A percentile compares a stretch with the other conserved stretches of the same genome.
Conservation (phyloP, 2,113 vertebrate genomes). For the Conger conger region DNA sequence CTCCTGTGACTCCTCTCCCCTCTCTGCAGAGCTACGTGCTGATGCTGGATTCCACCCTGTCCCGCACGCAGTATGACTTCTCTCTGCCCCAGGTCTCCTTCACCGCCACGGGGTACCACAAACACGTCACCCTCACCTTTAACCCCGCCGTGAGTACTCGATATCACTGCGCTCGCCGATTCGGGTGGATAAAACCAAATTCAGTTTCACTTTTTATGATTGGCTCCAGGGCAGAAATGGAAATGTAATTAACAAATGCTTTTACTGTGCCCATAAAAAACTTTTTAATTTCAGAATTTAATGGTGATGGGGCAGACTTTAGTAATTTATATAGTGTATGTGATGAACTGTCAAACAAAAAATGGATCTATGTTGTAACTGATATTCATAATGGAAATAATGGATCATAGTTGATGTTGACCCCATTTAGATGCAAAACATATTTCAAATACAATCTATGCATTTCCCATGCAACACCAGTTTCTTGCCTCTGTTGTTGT, state of each 20-base stretch:
- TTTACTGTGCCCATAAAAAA: not conserved
- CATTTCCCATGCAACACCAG: too few species aligned
- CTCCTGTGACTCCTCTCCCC: constrained; percentile 26
- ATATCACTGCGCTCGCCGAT: not conserved
- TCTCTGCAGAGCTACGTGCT: constrained; percentile 82
- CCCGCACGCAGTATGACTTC: constrained; percentile 90
- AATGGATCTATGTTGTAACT: too few species aligned
- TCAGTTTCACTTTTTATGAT: not conserved
- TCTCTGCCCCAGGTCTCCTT: constrained; percentile 89
- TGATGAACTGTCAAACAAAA: too few species aligned
- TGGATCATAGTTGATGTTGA: too few species aligned
- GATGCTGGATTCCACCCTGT: constrained; percentile 85
- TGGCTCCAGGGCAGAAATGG: too few species aligned
- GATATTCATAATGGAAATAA: too few species aligned
- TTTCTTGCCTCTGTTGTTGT: too few species aligned
- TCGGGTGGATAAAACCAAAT: not conserved
- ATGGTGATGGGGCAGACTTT: too few species aligned
- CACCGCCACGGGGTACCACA: constrained; percentile 86
- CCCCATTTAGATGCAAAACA: too few species aligned
- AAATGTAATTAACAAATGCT: not conserved
- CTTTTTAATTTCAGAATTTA: too few species aligned
- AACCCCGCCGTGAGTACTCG: constrained; percentile 81
- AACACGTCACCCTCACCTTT: constrained; percentile 90
- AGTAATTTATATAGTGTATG: too few species aligned
- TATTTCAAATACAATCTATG: too few species aligned